Conservation (phyloP, 2,888 invertebrate species). For the Nyleta sp. region DNA sequence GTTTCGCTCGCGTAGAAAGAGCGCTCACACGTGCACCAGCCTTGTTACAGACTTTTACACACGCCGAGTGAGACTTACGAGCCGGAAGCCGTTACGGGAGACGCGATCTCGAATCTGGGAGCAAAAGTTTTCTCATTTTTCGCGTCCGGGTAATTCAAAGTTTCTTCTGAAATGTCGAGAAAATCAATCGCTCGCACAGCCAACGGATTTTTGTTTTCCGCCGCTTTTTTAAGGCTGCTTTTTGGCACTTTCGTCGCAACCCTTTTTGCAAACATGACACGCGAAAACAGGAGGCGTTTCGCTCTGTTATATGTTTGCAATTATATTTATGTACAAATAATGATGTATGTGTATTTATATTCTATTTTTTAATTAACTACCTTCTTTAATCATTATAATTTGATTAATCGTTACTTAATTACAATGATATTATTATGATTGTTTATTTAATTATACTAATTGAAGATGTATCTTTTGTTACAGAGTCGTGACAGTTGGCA, state of each 20-base stretch:
- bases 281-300: too few relatives aligned
- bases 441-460: too few relatives aligned
- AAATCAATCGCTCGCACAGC: conserved; percentile 77
- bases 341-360: too few relatives aligned
- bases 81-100: conserved; percentile 69
- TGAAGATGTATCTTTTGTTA: too few relatives aligned
- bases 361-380: too few relatives aligned
- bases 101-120: conserved; percentile 73
- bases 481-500: conserved; percentile 87
- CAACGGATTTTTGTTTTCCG: conserved; percentile 36
- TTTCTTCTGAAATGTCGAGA: conserved; percentile 77
- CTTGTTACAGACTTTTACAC: conserved; percentile 63
- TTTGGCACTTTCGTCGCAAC: neutral
- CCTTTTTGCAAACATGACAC: neutral
- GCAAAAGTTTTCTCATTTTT: conserved; percentile 81
- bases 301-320: too few relatives aligned
- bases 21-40: conserved; percentile 53
- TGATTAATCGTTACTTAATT: too few relatives aligned
- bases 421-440: too few relatives aligned
- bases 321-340: too few relatives aligned
- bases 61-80: conserved; percentile 64
- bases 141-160: conserved; percentile 73
- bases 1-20: conserved; percentile 35
- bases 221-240: neutral
- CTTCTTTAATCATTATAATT: too few relatives aligned